Evolutionary conservation across 2,797 vertebrate genomes (phyloP).

Genomic region (Monodelphis domestica): DNA sequence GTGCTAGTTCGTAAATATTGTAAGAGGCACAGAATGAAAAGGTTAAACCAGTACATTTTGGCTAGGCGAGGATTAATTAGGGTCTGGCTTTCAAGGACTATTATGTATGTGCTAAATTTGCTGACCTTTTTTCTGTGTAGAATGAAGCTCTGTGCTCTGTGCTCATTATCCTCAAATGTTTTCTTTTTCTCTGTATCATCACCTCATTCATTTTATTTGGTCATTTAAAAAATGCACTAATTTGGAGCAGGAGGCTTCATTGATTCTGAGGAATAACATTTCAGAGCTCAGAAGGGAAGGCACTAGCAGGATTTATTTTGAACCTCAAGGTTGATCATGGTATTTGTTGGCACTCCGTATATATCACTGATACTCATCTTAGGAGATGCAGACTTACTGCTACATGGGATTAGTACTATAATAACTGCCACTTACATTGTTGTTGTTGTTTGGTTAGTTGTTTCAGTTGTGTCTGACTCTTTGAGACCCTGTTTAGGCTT

Average conservation of each 20-base stretch:
- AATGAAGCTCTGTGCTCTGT: constrained; percentile 59
- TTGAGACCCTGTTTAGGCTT: background rate
- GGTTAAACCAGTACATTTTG: constrained; percentile 70
- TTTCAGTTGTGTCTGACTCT: background rate
- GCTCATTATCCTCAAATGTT: constrained; percentile 82
- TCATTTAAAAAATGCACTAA: constrained; percentile 77
- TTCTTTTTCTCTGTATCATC: constrained; percentile 81
- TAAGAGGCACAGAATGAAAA: constrained; percentile 75
- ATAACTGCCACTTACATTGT: background rate
- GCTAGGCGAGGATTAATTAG: constrained; percentile 71
- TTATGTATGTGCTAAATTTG: constrained; percentile 73
- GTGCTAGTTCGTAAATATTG: constrained; percentile 69
- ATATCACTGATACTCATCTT: constrained; percentile 7
- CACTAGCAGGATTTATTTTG: constrained; percentile 36
- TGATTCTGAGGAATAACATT: constrained; percentile 58
- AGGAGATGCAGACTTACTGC: background rate
- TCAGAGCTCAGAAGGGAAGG: constrained; percentile 27
- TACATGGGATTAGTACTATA: constrained; percentile 6
- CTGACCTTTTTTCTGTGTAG: constrained; percentile 75
- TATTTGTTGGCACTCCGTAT: background rate
- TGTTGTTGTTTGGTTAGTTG: background rate
- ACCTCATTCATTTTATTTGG: constrained; percentile 80
- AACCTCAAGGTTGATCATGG: background rate
- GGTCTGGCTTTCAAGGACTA: constrained; percentile 72
- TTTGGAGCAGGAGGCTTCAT: constrained; percentile 56